These are phyloP conservation scores for Odontamblyopus rebecca DNA, from an alignment of 2,797 vertebrate species.

Conservation along the genomic window DNA sequence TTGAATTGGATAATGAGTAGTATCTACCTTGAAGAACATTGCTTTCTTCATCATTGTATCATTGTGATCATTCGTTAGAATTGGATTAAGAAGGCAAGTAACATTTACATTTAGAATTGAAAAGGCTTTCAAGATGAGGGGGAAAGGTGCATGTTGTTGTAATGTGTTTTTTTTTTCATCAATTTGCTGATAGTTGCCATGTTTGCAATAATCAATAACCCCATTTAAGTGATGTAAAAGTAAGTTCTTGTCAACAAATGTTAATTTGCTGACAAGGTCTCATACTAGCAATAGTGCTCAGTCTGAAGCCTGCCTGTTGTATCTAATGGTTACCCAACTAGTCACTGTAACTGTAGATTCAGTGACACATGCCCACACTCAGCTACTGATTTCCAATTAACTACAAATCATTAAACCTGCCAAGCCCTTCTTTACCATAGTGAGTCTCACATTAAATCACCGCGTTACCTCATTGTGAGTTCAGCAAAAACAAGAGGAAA, in stretches of 20 bases:
- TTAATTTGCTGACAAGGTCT: background rate
- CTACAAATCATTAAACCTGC: constrained; percentile 41
- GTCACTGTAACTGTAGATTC: background rate
- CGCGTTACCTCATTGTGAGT: constrained; percentile 19
- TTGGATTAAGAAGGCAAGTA: too few relatives aligned
- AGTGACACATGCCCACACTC: background rate
- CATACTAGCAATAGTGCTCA: background rate
- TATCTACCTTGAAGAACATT: too few relatives aligned
- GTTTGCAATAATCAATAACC: background rate
- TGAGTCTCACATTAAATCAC: constrained; percentile 21
- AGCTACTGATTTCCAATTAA: background rate
- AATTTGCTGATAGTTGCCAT: background rate
- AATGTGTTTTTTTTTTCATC: background rate
- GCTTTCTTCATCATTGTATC: too few relatives aligned
- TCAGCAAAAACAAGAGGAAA: constrained; percentile 23
- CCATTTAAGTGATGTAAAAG: background rate
- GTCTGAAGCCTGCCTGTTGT: too few relatives aligned
- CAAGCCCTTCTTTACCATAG: constrained; percentile 13
- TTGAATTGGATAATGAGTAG: too few relatives aligned
- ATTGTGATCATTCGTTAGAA: too few relatives aligned
- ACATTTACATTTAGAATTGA: too few relatives aligned
- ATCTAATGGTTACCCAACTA: background rate
- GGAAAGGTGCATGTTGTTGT: background rate
- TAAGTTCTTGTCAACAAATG: background rate
- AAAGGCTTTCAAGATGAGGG: too few relatives aligned